phyloP scores from a whole-genome alignment of 2,888 invertebrate genomes.

The Cepaea hortensis region DNA sequence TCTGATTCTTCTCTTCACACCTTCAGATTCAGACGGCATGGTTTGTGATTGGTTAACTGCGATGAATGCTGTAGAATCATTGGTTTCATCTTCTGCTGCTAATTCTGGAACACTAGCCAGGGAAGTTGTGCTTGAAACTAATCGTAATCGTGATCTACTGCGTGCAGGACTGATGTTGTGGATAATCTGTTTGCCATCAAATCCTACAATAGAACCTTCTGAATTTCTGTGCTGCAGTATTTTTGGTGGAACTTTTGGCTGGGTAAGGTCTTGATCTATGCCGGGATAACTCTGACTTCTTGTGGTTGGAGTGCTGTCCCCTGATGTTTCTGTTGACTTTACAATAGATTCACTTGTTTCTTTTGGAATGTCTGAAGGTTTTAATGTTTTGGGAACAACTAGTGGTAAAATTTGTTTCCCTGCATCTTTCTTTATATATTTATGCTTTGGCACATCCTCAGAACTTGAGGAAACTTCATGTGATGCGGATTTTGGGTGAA shows the following conservation, averaged over 20 bases:
- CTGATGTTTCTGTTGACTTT: neutral
- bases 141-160: conserved; percentile 52
- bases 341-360: neutral
- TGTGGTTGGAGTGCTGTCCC: neutral
- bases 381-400: neutral
- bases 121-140: conserved; percentile 64
- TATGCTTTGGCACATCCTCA: conserved; percentile 43
- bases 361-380: neutral
- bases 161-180: conserved; percentile 2
- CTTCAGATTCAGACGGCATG: conserved; percentile 50
- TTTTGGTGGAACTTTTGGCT: neutral
- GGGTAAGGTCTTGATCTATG: neutral
- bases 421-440: conserved; percentile 29
- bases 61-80: conserved; percentile 23
- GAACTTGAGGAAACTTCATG: conserved; percentile 29
- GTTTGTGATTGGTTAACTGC: conserved; percentile 46
- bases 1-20: conserved; percentile 58
- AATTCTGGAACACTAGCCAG: conserved; percentile 70
- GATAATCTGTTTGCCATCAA: conserved; percentile 41
- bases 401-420: conserved; percentile 18
- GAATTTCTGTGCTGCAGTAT: conserved; percentile 15
- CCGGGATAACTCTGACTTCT: conserved; percentile 42
- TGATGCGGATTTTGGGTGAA: neutral
- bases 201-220: conserved; percentile 40
- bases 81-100: conserved; percentile 58